Percentiles rank a stretch among this genome's conserved stretches.
Conservation (phyloP, 2,113 vertebrate species). For the Numenius arquata region DNA sequence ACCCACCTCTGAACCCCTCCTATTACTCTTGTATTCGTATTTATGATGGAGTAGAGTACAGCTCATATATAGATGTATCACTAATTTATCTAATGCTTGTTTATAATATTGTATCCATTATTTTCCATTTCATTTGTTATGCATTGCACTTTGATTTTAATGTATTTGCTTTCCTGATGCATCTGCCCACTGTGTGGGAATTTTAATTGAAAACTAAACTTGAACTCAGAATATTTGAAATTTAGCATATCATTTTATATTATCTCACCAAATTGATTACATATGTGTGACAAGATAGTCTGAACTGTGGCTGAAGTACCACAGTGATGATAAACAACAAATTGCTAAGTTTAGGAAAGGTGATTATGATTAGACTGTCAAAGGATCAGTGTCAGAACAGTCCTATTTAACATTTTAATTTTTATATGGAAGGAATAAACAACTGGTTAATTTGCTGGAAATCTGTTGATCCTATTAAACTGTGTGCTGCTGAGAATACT, state of each 20-base stretch:
- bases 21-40: neutral
- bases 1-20: neutral
- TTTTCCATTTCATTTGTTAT: neutral
- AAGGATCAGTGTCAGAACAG: neutral
- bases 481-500: neutral
- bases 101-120: neutral
- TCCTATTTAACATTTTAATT: constrained; percentile 20
- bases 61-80: neutral
- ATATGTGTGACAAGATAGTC: neutral
- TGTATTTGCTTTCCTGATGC: neutral
- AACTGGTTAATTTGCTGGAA: constrained; percentile 25
- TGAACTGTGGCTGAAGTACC: neutral
- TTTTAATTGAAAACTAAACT: constrained; percentile 34
- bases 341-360: constrained; percentile 15
- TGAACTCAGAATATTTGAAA: neutral
- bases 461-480: constrained; percentile 22
- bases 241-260: neutral
- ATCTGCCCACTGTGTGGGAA: neutral
- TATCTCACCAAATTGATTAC: constrained; percentile 10
- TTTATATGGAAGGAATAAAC: constrained; percentile 15
- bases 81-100: neutral
- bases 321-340: neutral
- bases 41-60: neutral
- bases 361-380: neutral
- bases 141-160: neutral